phyloP scores from a whole-genome alignment of 2,888 invertebrate species.

The Hedya salicella region DNA sequence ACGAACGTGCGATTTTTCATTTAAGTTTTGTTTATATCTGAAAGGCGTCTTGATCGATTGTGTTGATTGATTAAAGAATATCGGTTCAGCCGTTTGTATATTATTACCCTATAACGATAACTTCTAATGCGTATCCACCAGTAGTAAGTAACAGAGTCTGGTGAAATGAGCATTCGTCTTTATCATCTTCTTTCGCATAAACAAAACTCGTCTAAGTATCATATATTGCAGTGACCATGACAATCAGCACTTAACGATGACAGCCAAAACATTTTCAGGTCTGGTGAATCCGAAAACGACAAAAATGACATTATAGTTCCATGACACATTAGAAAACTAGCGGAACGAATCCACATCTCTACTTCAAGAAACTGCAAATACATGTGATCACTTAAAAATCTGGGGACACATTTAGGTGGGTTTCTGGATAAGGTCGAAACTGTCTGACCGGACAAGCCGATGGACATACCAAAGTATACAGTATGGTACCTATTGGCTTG shows the following conservation, averaged over 20 bases:
- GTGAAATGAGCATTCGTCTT: too few species aligned
- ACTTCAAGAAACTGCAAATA: background rate
- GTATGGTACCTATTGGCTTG: too few species aligned
- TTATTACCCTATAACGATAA: too few species aligned
- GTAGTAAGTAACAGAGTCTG: too few species aligned
- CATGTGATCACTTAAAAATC: constrained; percentile 1
- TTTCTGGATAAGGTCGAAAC: background rate
- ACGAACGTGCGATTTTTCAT: too few species aligned
- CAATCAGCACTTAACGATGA: constrained; percentile 11
- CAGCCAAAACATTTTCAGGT: constrained; percentile 14
- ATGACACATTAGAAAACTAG: constrained; percentile 14
- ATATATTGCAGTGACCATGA: background rate
- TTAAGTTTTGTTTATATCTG: too few species aligned
- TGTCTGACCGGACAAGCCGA: too few species aligned
- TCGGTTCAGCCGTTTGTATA: too few species aligned
- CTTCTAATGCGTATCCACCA: too few species aligned
- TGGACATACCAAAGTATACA: too few species aligned
- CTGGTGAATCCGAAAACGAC: constrained; percentile 13
- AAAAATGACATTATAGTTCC: background rate
- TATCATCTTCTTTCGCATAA: background rate
- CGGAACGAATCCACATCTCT: constrained; percentile 11
- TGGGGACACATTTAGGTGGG: background rate
- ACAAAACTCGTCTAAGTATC: background rate
- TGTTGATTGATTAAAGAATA: too few species aligned
- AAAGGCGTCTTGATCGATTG: too few species aligned